A percentile compares a stretch with the other conserved stretches of the same genome.
Conservation (phyloP, 2,113 vertebrate genomes). For the Rafetus swinhoei region DNA sequence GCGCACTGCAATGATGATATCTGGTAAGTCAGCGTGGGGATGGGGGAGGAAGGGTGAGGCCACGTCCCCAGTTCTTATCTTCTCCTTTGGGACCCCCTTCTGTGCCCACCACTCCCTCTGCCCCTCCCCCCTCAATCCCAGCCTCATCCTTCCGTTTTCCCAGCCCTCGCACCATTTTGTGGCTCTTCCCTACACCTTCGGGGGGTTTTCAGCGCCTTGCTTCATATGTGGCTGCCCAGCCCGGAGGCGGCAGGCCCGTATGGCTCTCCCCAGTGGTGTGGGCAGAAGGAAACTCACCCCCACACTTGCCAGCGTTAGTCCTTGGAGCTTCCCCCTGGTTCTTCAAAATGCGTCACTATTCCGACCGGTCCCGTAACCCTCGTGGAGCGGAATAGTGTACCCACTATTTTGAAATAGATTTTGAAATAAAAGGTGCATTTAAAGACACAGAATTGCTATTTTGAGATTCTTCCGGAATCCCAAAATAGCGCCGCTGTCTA, state of each 20-base stretch:
- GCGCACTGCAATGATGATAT: constrained; percentile 51
- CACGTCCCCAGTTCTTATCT: neutral
- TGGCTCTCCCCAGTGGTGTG: neutral
- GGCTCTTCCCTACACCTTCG: neutral
- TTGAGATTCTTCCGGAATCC: too few species aligned
- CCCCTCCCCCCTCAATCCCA: too few species aligned
- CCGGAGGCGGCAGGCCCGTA: neutral
- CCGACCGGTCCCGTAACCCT: too few species aligned
- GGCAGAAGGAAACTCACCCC: neutral
- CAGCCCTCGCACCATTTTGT: neutral
- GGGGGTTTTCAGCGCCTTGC: too few species aligned
- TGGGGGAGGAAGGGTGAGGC: neutral
- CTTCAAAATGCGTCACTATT: too few species aligned
- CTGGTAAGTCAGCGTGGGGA: neutral
- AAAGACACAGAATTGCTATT: too few species aligned
- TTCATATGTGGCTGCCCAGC: neutral
- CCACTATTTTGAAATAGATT: too few species aligned
- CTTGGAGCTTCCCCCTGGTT: neutral
- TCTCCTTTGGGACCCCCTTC: neutral
- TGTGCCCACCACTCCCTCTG: neutral
- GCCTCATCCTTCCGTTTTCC: neutral
- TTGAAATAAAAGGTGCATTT: too few species aligned
- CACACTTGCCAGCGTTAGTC: rapidly evolving
- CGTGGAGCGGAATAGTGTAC: too few species aligned
- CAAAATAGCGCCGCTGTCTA: too few species aligned